Conservation (phyloP, 2,797 vertebrate genomes). For the Sebastolobus altivelis region DNA sequence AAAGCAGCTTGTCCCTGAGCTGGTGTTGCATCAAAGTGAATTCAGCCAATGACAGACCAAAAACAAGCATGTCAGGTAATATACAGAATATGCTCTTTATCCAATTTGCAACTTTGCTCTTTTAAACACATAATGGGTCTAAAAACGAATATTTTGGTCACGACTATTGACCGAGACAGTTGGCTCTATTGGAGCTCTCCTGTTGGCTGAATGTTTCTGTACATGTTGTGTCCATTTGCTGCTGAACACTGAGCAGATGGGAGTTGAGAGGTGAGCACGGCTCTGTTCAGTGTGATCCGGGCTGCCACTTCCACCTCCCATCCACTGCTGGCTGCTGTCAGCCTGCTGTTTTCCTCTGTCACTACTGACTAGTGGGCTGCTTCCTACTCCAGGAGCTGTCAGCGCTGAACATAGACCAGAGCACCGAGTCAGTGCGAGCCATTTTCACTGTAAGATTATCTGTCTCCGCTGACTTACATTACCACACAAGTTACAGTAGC, state of each 20-base stretch:
- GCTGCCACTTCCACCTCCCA: conserved; percentile 33
- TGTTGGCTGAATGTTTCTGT: neutral
- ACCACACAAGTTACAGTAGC: neutral
- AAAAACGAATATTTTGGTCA: neutral
- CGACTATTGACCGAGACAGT: neutral
- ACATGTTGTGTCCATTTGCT: neutral
- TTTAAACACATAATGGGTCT: neutral
- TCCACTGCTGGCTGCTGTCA: conserved; percentile 45
- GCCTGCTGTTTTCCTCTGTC: conserved; percentile 35
- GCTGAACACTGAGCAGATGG: conserved; percentile 26
- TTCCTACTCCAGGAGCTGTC: conserved; percentile 47
- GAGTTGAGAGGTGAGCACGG: neutral
- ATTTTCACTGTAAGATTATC: conserved; percentile 20
- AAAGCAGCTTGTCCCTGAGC: neutral
- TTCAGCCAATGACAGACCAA: neutral
- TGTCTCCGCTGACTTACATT: conserved; percentile 1
- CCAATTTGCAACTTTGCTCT: neutral
- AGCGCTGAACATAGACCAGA: conserved; percentile 35
- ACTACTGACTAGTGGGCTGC: conserved; percentile 9
- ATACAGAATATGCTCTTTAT: neutral
- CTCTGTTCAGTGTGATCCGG: conserved; percentile 22
- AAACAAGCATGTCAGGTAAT: neutral
- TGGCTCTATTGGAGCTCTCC: neutral
- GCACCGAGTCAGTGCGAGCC: conserved; percentile 14
- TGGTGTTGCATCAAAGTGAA: neutral